Base-by-base conservation (phyloP, 2,888 invertebrate species). In the Drosophila demipolita region DNA sequence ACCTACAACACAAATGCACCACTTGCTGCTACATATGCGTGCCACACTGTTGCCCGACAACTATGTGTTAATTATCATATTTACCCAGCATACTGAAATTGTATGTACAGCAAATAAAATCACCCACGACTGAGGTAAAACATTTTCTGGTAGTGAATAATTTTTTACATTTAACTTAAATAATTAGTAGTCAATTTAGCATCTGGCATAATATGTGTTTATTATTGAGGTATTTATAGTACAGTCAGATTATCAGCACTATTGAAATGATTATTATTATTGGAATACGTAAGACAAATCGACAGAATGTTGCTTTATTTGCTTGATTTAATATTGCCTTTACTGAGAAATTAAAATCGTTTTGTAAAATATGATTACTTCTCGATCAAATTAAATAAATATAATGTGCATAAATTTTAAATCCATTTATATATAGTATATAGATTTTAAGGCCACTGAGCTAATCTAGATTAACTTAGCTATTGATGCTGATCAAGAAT, bases 1-100 rank as follows among this genome's bases (percentile, higher is more conserved):
- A 36, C 49, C 29, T n/a, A 26, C 42, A 52, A 67, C 36, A 55
- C 52, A 42, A 53, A 50, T 52, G 48, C 62, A 60, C 42, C 52
- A 57, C 17, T 35, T n/a, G 36, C 23, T 6, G 48, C 23, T 20
- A 23, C 48, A 29, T n/a, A 67, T 36, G 26, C 15, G 26, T 33
- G 33, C 11, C 11, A 54, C 48, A 66, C 36, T 60, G 54, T 36
- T 68, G 54, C 35, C 73, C 83, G 64, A 62, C 68, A 62, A 6
- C 38, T 7, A 42, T 42, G 72, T 65, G 73, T 65, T 73, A 73
- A 72, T 72, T 72, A 35, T 26, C 29, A 20, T 38, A 40, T 48
- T 17, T n/a, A 5, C 11, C 17, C 15, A 32, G 12, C 26, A 57
- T 15, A 36, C 36, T 23, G 12, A n/a, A 8, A 48, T 33, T 32